Conservation (phyloP, 2,888 invertebrate genomes). For the Camponotus fellah region DNA sequence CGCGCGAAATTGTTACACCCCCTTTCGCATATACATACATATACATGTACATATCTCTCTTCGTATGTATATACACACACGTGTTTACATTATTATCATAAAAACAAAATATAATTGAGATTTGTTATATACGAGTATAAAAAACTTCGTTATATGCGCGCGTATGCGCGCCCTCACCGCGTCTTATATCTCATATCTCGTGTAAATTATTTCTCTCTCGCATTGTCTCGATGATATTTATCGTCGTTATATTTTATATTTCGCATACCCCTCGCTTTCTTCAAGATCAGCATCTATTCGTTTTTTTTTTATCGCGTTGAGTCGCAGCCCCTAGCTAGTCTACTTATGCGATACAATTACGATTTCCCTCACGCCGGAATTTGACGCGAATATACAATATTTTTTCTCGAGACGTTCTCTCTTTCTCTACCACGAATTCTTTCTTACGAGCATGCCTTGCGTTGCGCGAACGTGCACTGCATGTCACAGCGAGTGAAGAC, state of each 20-base stretch:
- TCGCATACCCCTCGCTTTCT: slow-evolving; percentile 49
- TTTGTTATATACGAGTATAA: slow-evolving; percentile 83
- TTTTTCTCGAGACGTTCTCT: slow-evolving; percentile 55
- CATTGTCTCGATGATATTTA: slow-evolving; percentile 63
- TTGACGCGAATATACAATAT: slow-evolving; percentile 62
- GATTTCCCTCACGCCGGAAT: slow-evolving; percentile 37
- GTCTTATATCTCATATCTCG: slow-evolving; percentile 50
- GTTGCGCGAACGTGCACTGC: slow-evolving; percentile 50
- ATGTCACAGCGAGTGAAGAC: slow-evolving; percentile 48
- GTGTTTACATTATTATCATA: slow-evolving; percentile 70
- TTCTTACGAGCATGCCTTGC: slow-evolving; percentile 32
- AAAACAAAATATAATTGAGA: slow-evolving; percentile 81
- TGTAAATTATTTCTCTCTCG: slow-evolving; percentile 61
- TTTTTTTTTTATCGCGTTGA: slow-evolving; percentile 79
- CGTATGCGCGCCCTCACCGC: slow-evolving; percentile 58
- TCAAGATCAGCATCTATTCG: slow-evolving; percentile 75
- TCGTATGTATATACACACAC: slow-evolving; percentile 51
- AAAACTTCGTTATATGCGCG: slow-evolving; percentile 77
- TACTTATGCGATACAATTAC: slow-evolving; percentile 80
- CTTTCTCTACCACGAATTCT: slow-evolving; percentile 55
- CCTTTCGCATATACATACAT: slow-evolving; percentile 52
- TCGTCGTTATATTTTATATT: slow-evolving; percentile 43
- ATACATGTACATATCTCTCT: slow-evolving; percentile 45
- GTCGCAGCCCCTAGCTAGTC: slow-evolving; percentile 82
- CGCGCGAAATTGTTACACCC: slow-evolving; percentile 47